Conservation (phyloP, 1,140 invertebrate genomes). For the Maniola jurtina region DNA sequence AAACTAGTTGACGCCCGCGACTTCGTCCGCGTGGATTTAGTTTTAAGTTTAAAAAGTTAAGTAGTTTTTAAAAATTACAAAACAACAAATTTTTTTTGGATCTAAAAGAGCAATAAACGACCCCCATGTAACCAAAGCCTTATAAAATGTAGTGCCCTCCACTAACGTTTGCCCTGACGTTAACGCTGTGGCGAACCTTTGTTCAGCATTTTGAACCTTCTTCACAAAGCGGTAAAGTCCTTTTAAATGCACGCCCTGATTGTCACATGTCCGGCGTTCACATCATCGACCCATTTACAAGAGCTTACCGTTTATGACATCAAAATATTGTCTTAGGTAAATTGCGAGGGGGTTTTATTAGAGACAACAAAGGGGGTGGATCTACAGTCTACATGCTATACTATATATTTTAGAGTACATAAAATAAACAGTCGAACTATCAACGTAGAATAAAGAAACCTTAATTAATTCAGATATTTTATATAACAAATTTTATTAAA, state of each 20-base stretch:
- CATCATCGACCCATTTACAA: slow-evolving; percentile 11
- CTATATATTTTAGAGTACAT: not conserved
- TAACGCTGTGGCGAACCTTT: not conserved
- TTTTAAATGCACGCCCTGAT: not conserved
- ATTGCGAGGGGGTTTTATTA: not conserved
- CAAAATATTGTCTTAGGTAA: slow-evolving; percentile 1
- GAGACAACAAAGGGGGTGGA: not conserved
- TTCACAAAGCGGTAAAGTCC: not conserved
- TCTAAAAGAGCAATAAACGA: not conserved
- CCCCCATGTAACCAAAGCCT: slow-evolving; percentile 6
- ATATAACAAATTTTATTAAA: too few relatives aligned
- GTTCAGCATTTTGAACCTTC: slow-evolving; percentile 8
- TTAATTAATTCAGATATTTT: not conserved
- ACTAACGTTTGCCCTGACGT: slow-evolving; percentile 14
- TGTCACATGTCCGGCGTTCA: not conserved
- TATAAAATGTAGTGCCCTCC: slow-evolving; percentile 19
- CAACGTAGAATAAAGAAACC: too few relatives aligned
- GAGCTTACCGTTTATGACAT: not conserved
- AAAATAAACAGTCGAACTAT: too few relatives aligned
- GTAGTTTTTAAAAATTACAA: too few relatives aligned
- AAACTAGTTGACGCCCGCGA: too few relatives aligned
- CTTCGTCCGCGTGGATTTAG: too few relatives aligned
- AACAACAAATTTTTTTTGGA: too few relatives aligned
- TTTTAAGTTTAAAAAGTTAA: too few relatives aligned
- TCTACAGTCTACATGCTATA: not conserved